Base-by-base conservation (phyloP, 92 coral and sea anemone genomes). In the Galaxea fascicularis region DNA sequence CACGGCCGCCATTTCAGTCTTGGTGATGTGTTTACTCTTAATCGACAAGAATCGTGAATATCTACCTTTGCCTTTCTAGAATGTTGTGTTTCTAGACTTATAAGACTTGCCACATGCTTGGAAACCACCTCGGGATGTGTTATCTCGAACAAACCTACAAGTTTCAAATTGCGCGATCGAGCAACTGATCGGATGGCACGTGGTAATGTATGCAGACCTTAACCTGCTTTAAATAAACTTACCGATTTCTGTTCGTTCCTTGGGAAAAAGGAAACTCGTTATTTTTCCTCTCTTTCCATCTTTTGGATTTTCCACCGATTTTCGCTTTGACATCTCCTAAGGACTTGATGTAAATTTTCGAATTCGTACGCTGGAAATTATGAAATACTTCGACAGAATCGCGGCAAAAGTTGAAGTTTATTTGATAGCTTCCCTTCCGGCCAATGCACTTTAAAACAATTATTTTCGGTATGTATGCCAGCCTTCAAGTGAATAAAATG, bases 351-450 rank as follows among this genome's bases (percentile, higher is more conserved):
- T 53, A 53, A 53, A 54, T 28, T 74, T 73, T 73, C 35, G 52
- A 75, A 54, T 64, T 75, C 3, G 66, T 28, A 58, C 28, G 65
- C 10, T 29, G 67, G 51, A 58, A 75, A 75, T 53, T 54, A 28
- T 17, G 63, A 56, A 53, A 75, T 54, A 71, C 41, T 53, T 75
- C 39, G 59, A 75, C 80, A 76, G 49, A 56, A 76, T 76, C 49
- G 54, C n/a, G 69, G 80, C 67, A 76, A 76, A 56, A 76, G 68
- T 76, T 76, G 80, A 29, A n/a, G 49, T 76, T 76, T 56, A 76
- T 52, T 76, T 57, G 66, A 54, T 68, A 76, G 80, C 80, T 30
- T 76, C 80, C 31, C 80, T 30, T 76, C 80, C 31, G 80, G 80
- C 67, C 53, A 76, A 31, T 76, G 52, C 69, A 56, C 80, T 76